Evolutionary conservation across 2,797 vertebrate genomes (phyloP).

Genomic region (Cygnus olor): DNA sequence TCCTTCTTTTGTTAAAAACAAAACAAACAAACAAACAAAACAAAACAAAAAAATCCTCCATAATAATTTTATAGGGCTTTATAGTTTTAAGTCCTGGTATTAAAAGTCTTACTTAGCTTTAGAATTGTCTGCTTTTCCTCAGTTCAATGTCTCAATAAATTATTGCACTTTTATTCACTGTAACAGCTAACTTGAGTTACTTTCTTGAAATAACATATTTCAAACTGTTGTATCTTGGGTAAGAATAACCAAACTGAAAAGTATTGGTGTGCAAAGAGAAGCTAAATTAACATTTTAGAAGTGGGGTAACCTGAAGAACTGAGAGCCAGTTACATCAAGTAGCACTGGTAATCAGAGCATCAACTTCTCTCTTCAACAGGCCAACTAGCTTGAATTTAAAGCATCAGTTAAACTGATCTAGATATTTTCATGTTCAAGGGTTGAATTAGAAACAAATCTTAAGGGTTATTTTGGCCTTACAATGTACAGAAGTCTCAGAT

Average conservation of each 20-base stretch:
- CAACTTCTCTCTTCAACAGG: neutral
- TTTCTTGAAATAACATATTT: neutral
- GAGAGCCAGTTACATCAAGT: conserved; percentile 44
- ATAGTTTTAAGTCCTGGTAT: neutral
- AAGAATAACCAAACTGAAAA: neutral
- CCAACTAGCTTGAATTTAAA: conserved; percentile 33
- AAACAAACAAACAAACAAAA: no score
- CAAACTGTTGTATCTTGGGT: neutral
- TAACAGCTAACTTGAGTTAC: neutral
- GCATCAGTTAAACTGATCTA: conserved; percentile 20
- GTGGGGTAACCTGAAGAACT: conserved; percentile 23
- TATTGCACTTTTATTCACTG: neutral
- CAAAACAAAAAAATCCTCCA: neutral
- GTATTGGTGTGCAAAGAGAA: neutral
- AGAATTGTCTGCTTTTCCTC: neutral
- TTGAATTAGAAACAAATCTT: neutral
- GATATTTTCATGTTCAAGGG: neutral
- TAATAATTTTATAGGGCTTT: neutral
- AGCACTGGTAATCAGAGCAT: conserved; percentile 41
- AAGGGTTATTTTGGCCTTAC: neutral
- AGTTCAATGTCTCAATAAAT: neutral
- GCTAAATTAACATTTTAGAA: conserved; percentile 38
- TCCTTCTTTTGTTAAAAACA: neutral
- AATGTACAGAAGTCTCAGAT: neutral
- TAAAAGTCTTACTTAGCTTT: neutral